Evolutionary conservation across 2,888 invertebrate species (phyloP), one percentile per base, ranked within the genome.

Genomic region (Epistrophella euchroma): DNA sequence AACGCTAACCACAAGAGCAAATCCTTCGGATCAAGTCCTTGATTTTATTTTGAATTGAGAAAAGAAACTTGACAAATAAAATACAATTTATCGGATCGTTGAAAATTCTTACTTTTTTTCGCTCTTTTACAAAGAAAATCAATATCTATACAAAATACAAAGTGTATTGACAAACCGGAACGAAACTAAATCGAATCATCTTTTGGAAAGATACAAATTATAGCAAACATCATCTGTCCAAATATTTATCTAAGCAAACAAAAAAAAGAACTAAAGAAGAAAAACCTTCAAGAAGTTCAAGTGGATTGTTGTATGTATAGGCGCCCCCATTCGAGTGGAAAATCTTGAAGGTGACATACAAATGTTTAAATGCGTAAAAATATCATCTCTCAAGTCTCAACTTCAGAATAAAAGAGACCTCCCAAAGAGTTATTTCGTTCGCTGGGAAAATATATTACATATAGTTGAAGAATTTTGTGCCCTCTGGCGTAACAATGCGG

Each of bases 331-430:
- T 64, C 73, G 25, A 71, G 86, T 78, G 74, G 82, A 82, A 68
- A 86, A 77, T 78, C 70, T 50, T 74, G 11, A 82, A 82, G 77
- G 68, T 60, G 78, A 74, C 77, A 82, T 73, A 77, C 71, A 58
- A 60, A 72, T 81, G 47, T 70, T 68, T 45, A 17, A 47, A 47
- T 50, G 50, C 60, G 55, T 71, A 70, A 43, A 50, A 64, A 71
- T 45, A 77, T 45, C 25, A 0, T 40, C 32, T 35, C 32, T 32
- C 32, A 25, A 25, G 25, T 32, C 32, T 22, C 55, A 40, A 40
- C 28, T 43, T 55, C 13, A 19, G 15, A n/a, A n/a, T n/a, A n/a
- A n/a, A 22, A 28, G n/a, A 45, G 75, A 81, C 80, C 80, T 79
- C 84, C 74, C 85, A 82, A 50, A 32, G 73, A 25, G 75, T 19